Base-by-base conservation (phyloP, 35 echinoderm and acorn worm species). In the Apostichopus japonicus region DNA sequence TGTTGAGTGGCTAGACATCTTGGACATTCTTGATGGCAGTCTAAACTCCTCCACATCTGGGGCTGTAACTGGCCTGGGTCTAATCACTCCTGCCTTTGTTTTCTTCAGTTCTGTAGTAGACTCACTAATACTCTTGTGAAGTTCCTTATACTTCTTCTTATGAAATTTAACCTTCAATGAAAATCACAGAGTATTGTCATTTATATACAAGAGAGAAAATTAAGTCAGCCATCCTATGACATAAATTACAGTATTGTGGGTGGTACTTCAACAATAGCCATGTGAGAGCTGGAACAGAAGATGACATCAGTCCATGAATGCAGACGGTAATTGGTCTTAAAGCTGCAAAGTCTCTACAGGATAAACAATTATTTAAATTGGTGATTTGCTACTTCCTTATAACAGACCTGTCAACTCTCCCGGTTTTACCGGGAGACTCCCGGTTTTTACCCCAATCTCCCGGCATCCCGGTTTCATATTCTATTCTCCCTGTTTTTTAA, bases 81-180 rank as follows among this genome's bases (percentile, higher is more conserved):
- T 91, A 4, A 96, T 72, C 16, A 90, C 52, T 9, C 97, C 97
- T 5, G 97, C 97, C 80, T 99, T 99, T 53, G 95, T 94, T 44
- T 86, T 77, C 58, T 92, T 93, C 10, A 99, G 91, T 7, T 94
- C 82, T 54, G 83, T 71, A 5, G 93, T 95, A 10, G 97, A 99
- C 65, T 96, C 88, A 22, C 79, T 92, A 13, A 99, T 90, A 54
- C 87, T 94, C n/a, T 81, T 84, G 59, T 99, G 94, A 14, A 99
- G 92, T 57, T 99, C 91, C 62, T 83, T 92, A 86, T 99, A 99
- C 6, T 93, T 90, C 71, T 90, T 86, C 44, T 83, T 90, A 54
- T 99, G 97, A 53, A 90, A 92, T 7, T 93, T 87, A n/a, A 99
- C 97, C 97, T 99, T 19, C 9, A 57, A 72, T 24, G 19, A 79